phyloP scores from a whole-genome alignment of 2,888 invertebrate species.

The Drosophila neonasuta region DNA sequence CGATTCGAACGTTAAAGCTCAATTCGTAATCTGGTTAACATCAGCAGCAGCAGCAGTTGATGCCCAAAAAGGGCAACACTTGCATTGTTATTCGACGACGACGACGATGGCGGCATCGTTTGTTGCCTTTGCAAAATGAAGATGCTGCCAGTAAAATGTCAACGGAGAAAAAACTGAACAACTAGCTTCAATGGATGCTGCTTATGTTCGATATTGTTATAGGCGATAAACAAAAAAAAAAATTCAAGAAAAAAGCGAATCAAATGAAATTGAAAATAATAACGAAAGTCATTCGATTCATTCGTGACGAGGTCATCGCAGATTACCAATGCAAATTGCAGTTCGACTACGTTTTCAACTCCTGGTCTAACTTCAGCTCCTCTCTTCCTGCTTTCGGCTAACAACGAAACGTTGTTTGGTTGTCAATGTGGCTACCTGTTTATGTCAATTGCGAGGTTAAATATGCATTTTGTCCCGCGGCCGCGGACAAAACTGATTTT shows the following conservation, averaged over 20 bases:
- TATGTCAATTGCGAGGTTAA: constrained; percentile 61
- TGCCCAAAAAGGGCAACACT: constrained; percentile 64
- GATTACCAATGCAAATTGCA: constrained; percentile 71
- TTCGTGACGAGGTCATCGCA: constrained; percentile 79
- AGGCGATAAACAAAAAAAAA: constrained; percentile 6
- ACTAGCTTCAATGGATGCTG: constrained; percentile 2
- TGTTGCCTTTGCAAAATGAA: constrained; percentile 52
- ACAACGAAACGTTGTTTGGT: constrained; percentile 28
- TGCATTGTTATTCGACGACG: constrained; percentile 27
- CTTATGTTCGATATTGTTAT: constrained; percentile 14
- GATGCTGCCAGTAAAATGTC: constrained; percentile 66
- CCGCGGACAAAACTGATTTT: constrained; percentile 34
- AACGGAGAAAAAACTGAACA: constrained; percentile 30
- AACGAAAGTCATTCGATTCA: constrained; percentile 71
- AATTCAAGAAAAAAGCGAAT: constrained; percentile 41
- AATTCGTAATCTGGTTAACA: constrained; percentile 41
- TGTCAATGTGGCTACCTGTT: constrained; percentile 53
- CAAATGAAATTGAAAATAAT: constrained; percentile 67
- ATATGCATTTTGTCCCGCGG: constrained; percentile 20
- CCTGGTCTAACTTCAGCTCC: constrained; percentile 12
- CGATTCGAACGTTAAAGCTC: constrained; percentile 24
- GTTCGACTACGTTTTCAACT: constrained; percentile 9
- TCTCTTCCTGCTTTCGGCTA: constrained; percentile 31
- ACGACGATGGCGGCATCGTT: constrained; percentile 53
- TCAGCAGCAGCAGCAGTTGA: constrained; percentile 12